phyloP scores from a whole-genome alignment of 1,140 invertebrate genomes.

The Aphaenogaster ashmeadi region DNA sequence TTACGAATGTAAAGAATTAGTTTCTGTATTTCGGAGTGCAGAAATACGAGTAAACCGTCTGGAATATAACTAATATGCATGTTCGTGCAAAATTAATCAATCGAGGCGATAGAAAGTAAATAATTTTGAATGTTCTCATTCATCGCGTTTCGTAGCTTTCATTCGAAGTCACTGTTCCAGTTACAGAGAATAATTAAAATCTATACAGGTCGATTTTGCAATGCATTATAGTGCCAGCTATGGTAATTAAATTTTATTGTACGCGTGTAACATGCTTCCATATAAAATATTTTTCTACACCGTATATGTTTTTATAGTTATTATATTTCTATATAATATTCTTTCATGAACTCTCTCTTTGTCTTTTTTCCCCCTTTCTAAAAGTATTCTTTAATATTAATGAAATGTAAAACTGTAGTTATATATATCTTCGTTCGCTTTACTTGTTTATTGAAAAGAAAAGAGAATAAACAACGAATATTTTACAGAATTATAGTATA shows the following conservation, averaged over 20 bases:
- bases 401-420: background rate
- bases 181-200: conserved; percentile 27
- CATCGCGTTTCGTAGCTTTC: background rate
- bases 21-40: background rate
- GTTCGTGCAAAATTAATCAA: conserved; percentile 9
- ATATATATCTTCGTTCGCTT: background rate
- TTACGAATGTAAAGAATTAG: background rate
- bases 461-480: background rate
- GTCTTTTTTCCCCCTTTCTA: background rate
- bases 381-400: background rate
- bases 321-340: background rate
- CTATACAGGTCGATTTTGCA: background rate
- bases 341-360: background rate
- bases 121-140: background rate
- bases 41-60: background rate
- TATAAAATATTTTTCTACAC: background rate
- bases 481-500: background rate
- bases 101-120: background rate
- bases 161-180: background rate
- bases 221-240: background rate
- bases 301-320: background rate
- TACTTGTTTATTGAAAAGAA: background rate
- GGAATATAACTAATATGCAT: background rate
- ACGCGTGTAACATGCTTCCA: background rate
- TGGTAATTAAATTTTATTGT: conserved; percentile 1